A percentile compares a stretch with the other conserved stretches of the same genome.
Evolutionary conservation across 2,888 invertebrate genomes (phyloP).

Genomic region (Leuctra nigra): DNA sequence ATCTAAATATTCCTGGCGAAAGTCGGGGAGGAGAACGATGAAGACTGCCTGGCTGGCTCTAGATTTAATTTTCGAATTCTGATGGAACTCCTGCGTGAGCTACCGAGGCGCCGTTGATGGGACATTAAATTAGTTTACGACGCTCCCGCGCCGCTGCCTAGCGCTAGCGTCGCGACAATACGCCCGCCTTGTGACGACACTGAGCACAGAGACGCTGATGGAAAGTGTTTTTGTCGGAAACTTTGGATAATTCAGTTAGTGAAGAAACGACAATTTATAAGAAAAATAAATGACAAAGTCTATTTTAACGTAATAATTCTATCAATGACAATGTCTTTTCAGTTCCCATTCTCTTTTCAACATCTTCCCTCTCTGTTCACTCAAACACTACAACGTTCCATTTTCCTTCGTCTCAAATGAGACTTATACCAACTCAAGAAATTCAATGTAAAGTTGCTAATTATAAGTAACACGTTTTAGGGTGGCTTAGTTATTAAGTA

Average conservation of each 20-base stretch:
- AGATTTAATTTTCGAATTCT: constrained; percentile 25
- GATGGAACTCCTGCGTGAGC: constrained; percentile 19
- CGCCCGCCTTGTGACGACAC: background rate
- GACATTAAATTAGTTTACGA: constrained; percentile 25
- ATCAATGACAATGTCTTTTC: background rate
- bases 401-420: background rate
- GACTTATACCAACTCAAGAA: background rate
- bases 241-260: constrained; percentile 6
- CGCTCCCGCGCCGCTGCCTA: constrained; percentile 6
- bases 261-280: constrained; percentile 11
- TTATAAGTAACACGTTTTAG: constrained; percentile 9
- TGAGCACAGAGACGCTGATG: background rate
- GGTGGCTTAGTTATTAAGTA: constrained; percentile 9
- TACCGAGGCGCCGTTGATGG: constrained; percentile 20
- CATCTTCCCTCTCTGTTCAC: background rate
- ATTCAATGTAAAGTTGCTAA: background rate
- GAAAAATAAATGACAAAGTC: constrained; percentile 16
- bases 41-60: no score
- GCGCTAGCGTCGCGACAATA: constrained; percentile 5
- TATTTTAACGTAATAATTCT: constrained; percentile 7
- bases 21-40: constrained; percentile 14
- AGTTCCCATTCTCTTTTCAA: background rate
- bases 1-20: constrained; percentile 15
- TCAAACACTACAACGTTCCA: background rate
- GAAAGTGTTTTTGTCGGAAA: constrained; percentile 8